Evolutionary conservation across 2,113 vertebrate genomes (phyloP).

Genomic region (Eulacestoma nigropectus): DNA sequence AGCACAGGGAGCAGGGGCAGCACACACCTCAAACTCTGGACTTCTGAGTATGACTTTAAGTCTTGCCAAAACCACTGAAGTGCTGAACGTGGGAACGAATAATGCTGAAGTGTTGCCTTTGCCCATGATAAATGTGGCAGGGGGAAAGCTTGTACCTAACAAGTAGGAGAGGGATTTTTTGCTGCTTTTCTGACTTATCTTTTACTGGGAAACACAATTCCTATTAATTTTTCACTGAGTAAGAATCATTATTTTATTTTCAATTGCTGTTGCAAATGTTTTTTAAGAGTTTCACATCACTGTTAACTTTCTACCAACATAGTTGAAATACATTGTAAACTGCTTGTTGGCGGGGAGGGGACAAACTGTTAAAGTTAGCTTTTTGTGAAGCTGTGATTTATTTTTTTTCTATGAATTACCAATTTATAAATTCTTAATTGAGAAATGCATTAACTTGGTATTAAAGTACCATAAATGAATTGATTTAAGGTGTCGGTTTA

Average conservation of each 20-base stretch:
- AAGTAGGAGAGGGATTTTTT: not conserved
- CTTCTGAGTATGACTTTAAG: not conserved
- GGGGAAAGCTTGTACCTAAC: not conserved
- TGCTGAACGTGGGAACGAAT: not conserved
- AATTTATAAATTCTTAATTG: conserved; percentile 72
- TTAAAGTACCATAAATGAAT: conserved; percentile 56
- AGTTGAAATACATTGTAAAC: conserved; percentile 62
- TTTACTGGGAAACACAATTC: conserved; percentile 20
- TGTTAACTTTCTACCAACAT: conserved; percentile 66
- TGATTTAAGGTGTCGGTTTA: conserved; percentile 7
- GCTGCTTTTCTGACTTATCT: conserved; percentile 47
- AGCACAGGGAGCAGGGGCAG: not conserved
- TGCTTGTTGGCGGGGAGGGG: conserved; percentile 41
- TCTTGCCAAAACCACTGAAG: conserved; percentile 34
- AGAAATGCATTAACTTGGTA: conserved; percentile 52
- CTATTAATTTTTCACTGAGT: conserved; percentile 31
- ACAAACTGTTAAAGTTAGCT: conserved; percentile 58
- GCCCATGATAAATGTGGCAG: not conserved
- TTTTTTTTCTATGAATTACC: conserved; percentile 63
- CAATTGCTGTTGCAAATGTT: conserved; percentile 47
- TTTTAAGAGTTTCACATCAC: conserved; percentile 48
- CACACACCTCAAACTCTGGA: not conserved
- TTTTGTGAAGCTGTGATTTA: conserved; percentile 63
- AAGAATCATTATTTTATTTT: conserved; percentile 55
- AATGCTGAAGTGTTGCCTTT: not conserved